A percentile compares a stretch with the other conserved stretches of the same genome.
Conservation (phyloP, 2,797 vertebrate genomes). For the Esox lucius region DNA sequence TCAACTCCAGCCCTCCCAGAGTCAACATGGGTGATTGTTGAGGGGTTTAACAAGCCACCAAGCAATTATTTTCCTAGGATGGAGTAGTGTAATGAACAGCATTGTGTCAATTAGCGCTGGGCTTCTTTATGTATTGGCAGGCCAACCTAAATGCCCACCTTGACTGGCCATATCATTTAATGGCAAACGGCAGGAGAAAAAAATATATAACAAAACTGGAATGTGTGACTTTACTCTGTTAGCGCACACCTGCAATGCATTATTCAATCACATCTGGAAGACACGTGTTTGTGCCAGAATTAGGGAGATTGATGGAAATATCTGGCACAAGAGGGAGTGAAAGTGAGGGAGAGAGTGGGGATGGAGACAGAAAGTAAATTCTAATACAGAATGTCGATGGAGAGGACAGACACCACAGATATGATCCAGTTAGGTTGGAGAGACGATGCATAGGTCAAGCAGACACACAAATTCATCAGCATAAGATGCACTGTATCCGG, state of each 20-base stretch:
- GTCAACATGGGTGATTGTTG: slow-evolving; percentile 69
- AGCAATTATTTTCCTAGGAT: slow-evolving; percentile 71
- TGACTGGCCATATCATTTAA: slow-evolving; percentile 61
- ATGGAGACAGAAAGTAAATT: not conserved
- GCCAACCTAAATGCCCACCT: slow-evolving; percentile 56
- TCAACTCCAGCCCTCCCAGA: slow-evolving; percentile 26
- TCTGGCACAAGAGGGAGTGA: not conserved
- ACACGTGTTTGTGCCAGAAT: not conserved
- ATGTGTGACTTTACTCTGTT: not conserved
- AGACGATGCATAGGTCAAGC: not conserved
- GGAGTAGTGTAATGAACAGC: slow-evolving; percentile 72
- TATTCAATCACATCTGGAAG: slow-evolving; percentile 19
- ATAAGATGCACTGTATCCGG: not conserved
- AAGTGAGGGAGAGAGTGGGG: not conserved
- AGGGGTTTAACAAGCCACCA: slow-evolving; percentile 70
- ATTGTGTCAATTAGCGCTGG: slow-evolving; percentile 67
- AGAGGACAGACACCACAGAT: not conserved
- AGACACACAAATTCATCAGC: not conserved
- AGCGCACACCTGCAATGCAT: slow-evolving; percentile 13
- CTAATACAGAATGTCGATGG: not conserved
- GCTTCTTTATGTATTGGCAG: slow-evolving; percentile 55
- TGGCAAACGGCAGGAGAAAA: slow-evolving; percentile 38
- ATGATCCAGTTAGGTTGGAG: slow-evolving; percentile 3
- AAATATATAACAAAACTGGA: slow-evolving; percentile 51
- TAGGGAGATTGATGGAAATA: slow-evolving; percentile 49